Evolutionary conservation across 2,797 vertebrate species (phyloP), one percentile per base, ranked within the genome.

Genomic region (Chelon labrosus): DNA sequence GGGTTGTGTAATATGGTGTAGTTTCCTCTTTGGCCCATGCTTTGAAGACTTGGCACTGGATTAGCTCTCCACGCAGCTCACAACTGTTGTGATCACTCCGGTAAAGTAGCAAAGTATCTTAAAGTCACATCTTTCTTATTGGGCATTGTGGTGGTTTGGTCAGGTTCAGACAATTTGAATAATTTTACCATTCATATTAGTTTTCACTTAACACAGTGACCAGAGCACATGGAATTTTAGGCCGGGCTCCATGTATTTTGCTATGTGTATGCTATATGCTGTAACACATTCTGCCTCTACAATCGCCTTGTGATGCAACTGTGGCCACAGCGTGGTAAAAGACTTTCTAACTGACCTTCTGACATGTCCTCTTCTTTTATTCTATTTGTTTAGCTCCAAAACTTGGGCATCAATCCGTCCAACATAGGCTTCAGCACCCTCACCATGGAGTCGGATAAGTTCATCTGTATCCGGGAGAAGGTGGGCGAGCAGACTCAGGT

Each of bases 401-500:
- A 98, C 86, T 88, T 99, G 89, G 98, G 98, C 82, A 98, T 99
- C 78, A 99, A 99, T 91, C 98, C 98, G 39, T 96, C 97, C 80
- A 99, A 99, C 92, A 99, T 99, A 42, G 98, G 98, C 77, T 99
- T 99, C 91, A 99, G 98, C 93, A 99, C 98, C 83, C 93, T 99
- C 38, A 99, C 98, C 14, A 99, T 99, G 98, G 98, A 99, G 92
- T 99, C 98, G 4, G 98, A 99, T 88, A 99, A 99, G 90, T 99
- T 99, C 94, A 99, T 99, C 95, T 99, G 98, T 87, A 94, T 99
- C 86, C 95, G 98, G 77, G 98, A 99, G 90, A 99, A 99, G 92
- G 98, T 99, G 11, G 98, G 98, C 55, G 98, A 99, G 63, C 98
- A 99, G 90, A 95, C 96, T 65, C 98, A 99, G 73, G 98, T 99